Evolutionary conservation across 2,888 invertebrate species (phyloP).

Genomic region (Capitulum mitella): DNA sequence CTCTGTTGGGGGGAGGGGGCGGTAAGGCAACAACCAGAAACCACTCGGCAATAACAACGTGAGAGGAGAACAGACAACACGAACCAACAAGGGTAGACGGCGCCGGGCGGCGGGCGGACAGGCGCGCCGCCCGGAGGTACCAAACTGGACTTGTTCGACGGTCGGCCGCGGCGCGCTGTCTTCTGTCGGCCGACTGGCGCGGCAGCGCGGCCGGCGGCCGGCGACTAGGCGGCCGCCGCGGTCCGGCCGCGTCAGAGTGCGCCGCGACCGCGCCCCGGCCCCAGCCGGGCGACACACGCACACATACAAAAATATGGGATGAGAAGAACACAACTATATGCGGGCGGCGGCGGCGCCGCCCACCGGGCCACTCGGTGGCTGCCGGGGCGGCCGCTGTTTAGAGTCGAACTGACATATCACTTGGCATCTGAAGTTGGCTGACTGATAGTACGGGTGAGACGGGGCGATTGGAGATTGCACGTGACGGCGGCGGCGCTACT

Average conservation of each 20-base stretch:
- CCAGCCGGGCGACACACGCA: slow-evolving; percentile 3
- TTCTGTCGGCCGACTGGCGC: neutral
- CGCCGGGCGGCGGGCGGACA: neutral
- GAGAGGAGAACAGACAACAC: slow-evolving; percentile 21
- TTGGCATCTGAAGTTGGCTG: slow-evolving; percentile 24
- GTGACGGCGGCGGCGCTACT: neutral
- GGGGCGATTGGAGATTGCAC: neutral
- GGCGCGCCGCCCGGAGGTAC: too few species aligned
- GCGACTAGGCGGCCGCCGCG: neutral
- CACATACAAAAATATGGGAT: slow-evolving; percentile 24
- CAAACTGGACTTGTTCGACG: neutral
- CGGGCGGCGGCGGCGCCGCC: neutral
- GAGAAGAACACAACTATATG: slow-evolving; percentile 4
- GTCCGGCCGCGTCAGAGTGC: neutral
- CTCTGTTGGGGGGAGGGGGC: neutral
- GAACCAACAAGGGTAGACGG: neutral
- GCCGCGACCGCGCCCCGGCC: neutral
- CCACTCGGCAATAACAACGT: slow-evolving; percentile 10
- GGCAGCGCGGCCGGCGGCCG: neutral
- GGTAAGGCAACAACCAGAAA: slow-evolving; percentile 9
- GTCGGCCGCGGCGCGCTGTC: neutral
- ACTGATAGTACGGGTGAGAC: neutral
- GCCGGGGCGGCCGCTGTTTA: neutral
- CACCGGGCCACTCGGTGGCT: neutral
- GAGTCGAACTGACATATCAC: slow-evolving; percentile 22